Evolutionary conservation across 2,888 invertebrate genomes (phyloP), one percentile per base, ranked within the genome.

Genomic region (Uropetala carovei): DNA sequence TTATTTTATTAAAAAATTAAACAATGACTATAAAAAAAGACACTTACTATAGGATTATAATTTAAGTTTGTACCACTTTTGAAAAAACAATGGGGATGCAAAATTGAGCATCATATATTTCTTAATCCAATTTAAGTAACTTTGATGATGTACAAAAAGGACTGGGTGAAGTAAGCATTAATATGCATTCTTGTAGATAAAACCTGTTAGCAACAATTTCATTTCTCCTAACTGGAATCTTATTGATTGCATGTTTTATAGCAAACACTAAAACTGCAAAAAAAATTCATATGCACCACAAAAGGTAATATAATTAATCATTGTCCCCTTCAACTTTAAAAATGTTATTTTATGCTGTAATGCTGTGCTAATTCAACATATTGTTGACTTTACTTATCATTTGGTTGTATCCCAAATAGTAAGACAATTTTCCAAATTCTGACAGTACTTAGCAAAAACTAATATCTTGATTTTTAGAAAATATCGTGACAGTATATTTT

Each of bases 71-170:
- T 68, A 89, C 68, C 56, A 13, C 68, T 14, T 68, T 64, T 64
- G 60, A 89, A 83, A 27, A 89, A 89, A n/a, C 56, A 57, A 85
- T 22, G 57, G 64, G 89, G 64, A 64, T 22, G 60, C 43, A n/a
- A 43, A 89, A 64, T 89, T 89, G 89, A 89, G 89, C 89, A 60
- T 89, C 89, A 89, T 9, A 43, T 56, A 10, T 43, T 64, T 30
- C 64, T 43, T 30, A 89, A 30, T 30, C 43, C 43, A 43, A 89
- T 18, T 43, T n/a, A 43, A 43, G 58, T 22, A 43, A n/a, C 18
- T 11, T 43, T 89, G 27, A 27, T 89, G 30, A 64, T 64, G 89
- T 56, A 27, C 43, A 11, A 68, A 56, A 56, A 57, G 89, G 83
- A 64, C 64, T 43, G n/a, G 3, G 43, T 43, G 11, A 56, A n/a